Evolutionary conservation across 2,113 vertebrate genomes (phyloP), one percentile per base, ranked within the genome.

Genomic region (Apus apus): DNA sequence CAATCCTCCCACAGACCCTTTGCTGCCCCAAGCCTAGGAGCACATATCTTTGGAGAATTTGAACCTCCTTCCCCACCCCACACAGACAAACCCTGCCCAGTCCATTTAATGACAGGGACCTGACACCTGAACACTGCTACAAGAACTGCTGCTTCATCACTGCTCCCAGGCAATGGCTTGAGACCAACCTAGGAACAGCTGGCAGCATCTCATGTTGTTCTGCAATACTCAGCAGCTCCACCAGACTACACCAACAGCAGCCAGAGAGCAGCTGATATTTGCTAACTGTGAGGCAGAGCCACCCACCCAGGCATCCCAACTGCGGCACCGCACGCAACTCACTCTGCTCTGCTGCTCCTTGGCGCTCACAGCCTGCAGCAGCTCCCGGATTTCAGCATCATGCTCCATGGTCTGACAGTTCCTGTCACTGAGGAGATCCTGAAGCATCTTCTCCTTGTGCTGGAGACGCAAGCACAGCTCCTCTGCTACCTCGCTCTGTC

Each of bases 391-490:
- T 95, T 99, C 98, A 38, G 98, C 78, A 76, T 98, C 97, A 6
- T 99, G 98, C 66, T 99, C 98, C 95, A 96, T 81, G 1, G 97
- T 94, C 70, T 98, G 98, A 11, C 15, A 94, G 79, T 86, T 98
- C 9, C 98, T 97, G 85, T 99, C 98, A 0, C 95, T 96, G 4
- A 99, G 97, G n/a, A 99, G 97, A 36, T 99, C 98, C 96, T 99
- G 98, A 75, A 99, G 98, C 97, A 99, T 98, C 68, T 97, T 97
- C 87, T 99, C 99, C 62, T 99, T 99, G 19, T 97, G 97, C 87
- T 99, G 98, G 23, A 99, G 98, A 34, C 98, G 98, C 74, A 97
- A 56, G 90, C 98, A 98, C 68, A 99, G 98, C 76, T 99, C 98
- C 92, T 99, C 98, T 17, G 98, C 94, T 13, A 98, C 57, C 11